These are phyloP conservation scores for Chrysina gloriosa DNA, from an alignment of 2,888 invertebrate genomes.

Conservation along the genomic window DNA sequence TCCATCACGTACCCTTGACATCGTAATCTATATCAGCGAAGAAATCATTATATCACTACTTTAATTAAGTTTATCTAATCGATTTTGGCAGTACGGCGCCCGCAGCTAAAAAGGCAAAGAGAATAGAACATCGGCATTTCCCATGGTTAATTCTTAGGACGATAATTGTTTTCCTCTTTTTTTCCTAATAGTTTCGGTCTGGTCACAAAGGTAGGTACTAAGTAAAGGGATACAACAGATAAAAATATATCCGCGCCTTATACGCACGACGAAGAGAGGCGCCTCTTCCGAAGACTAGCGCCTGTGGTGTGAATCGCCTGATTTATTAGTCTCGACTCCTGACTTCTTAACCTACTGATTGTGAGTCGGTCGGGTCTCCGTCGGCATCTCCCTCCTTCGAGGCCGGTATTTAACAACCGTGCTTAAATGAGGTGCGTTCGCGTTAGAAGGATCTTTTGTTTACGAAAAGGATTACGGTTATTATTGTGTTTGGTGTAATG, in stretches of 20 bases:
- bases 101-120: background rate
- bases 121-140: conserved; percentile 14
- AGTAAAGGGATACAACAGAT: conserved; percentile 24
- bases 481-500: conserved; percentile 32
- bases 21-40: background rate
- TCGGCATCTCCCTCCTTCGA: background rate
- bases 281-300: conserved; percentile 55
- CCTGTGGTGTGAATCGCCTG: conserved; percentile 55
- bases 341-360: conserved; percentile 36
- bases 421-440: conserved; percentile 26
- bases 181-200: conserved; percentile 18
- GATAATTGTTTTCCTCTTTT: conserved; percentile 20
- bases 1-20: conserved; percentile 1
- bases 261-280: conserved; percentile 44
- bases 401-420: conserved; percentile 12
- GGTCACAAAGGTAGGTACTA: conserved; percentile 26
- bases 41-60: conserved; percentile 31
- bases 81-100: conserved; percentile 31
- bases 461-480: conserved; percentile 29
- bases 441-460: conserved; percentile 25
- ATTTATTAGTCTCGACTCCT: conserved; percentile 63
- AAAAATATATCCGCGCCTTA: conserved; percentile 2
- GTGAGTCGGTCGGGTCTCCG: background rate
- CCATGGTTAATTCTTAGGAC: conserved; percentile 23
- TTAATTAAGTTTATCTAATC: conserved; percentile 34